Evolutionary conservation across 2,113 vertebrate species (phyloP).

Genomic region (Actenoides lindsayi): DNA sequence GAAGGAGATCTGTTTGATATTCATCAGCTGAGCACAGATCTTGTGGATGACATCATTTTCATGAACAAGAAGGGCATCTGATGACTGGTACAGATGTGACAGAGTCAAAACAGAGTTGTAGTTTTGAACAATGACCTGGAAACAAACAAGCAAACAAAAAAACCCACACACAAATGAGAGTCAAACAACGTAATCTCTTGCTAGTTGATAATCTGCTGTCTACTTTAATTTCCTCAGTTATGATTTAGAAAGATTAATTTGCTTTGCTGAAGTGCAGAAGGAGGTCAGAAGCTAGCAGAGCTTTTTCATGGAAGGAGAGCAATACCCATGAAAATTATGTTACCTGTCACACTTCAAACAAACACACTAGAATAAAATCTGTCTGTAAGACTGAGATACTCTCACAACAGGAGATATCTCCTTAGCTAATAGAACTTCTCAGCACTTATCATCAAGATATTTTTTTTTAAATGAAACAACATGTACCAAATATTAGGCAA

Average conservation of each 20-base stretch:
- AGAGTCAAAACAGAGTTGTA: constrained; percentile 95
- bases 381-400: background rate
- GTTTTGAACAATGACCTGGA: constrained; percentile 96
- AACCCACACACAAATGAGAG: background rate
- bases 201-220: background rate
- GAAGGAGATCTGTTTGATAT: constrained; percentile 93
- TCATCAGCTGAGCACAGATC: constrained; percentile 90
- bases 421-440: background rate
- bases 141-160: background rate
- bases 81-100: constrained; percentile 88
- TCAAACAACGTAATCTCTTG: background rate
- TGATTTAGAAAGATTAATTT: background rate
- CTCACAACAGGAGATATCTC: background rate
- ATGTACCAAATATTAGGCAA: background rate
- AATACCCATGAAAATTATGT: background rate
- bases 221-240: background rate
- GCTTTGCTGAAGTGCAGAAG: background rate
- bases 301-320: background rate
- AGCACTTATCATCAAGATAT: background rate
- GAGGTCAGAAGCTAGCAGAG: background rate
- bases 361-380: background rate
- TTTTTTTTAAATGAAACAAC: background rate
- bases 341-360: background rate
- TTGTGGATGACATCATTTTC: constrained; percentile 92
- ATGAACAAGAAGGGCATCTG: constrained; percentile 93